Conservation (phyloP, 1,140 invertebrate genomes). For the Anastatus disparis region DNA sequence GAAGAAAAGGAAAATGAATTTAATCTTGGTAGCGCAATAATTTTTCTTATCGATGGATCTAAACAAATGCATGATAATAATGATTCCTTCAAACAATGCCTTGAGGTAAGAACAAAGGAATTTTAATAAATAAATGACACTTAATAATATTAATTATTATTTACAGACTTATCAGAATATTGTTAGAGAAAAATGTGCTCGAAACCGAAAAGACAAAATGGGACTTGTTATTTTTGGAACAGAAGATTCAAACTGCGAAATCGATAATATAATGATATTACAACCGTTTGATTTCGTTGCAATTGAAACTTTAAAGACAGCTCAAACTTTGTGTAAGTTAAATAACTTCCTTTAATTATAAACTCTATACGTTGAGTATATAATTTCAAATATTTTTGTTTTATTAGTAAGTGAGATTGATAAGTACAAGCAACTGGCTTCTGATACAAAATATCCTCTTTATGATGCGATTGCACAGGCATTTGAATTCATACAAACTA, state of each 20-base stretch:
- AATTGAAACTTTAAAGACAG: constrained; percentile 25
- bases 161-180: constrained; percentile 18
- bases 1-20: constrained; percentile 19
- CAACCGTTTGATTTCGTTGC: constrained; percentile 19
- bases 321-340: constrained; percentile 6
- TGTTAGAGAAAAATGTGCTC: constrained; percentile 17
- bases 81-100: background rate
- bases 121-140: background rate
- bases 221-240: constrained; percentile 25
- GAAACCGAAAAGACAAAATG: constrained; percentile 27
- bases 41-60: constrained; percentile 26
- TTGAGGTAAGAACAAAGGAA: constrained; percentile 24
- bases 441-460: background rate
- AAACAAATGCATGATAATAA: constrained; percentile 2
- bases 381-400: background rate
- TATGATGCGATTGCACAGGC: constrained; percentile 5
- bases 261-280: constrained; percentile 14
- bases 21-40: background rate
- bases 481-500: background rate
- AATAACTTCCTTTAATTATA: background rate
- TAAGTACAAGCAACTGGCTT: background rate
- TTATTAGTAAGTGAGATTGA: constrained; percentile 1
- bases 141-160: background rate
- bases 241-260: constrained; percentile 13
- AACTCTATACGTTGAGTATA: background rate